These are phyloP conservation scores for Agonopterix heracliana DNA, from an alignment of 2,888 invertebrate genomes.

Conservation along the genomic window DNA sequence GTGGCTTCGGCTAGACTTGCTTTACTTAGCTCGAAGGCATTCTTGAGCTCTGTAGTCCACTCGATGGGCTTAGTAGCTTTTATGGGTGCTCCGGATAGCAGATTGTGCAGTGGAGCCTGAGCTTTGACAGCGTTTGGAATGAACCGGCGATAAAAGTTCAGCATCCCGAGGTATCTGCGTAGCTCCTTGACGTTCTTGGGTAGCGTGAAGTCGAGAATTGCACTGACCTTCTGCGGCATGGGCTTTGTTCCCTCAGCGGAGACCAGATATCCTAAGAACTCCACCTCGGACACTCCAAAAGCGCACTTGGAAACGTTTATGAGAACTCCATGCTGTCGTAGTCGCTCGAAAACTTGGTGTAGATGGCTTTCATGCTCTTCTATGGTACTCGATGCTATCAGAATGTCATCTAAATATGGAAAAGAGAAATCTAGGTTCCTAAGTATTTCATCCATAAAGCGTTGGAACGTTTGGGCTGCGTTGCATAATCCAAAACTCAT, in stretches of 20 bases:
- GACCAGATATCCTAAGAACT: too few species aligned
- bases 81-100: not conserved
- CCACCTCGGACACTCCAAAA: conserved; percentile 14
- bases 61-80: conserved; percentile 2
- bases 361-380: conserved; percentile 25
- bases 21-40: conserved; percentile 5
- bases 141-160: conserved; percentile 10
- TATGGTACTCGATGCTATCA: not conserved
- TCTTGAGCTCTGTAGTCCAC: conserved; percentile 1
- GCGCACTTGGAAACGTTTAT: conserved; percentile 23
- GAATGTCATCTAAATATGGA: conserved; percentile 18
- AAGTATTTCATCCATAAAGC: too few species aligned
- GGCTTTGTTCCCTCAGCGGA: too few species aligned
- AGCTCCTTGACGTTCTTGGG: too few species aligned
- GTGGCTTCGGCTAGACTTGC: not conserved
- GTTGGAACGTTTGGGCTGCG: conserved; percentile 38
- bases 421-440: conserved; percentile 12
- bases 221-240: too few species aligned
- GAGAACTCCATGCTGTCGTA: conserved; percentile 24
- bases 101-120: conserved; percentile 6
- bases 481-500: conserved; percentile 41
- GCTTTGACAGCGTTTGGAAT: conserved; percentile 9
- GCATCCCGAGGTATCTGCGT: too few species aligned
- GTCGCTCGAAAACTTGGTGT: conserved; percentile 9
- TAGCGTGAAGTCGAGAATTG: too few species aligned